Percentiles rank a stretch among this genome's conserved stretches.
phyloP scores from a whole-genome alignment of 2,888 invertebrate species.

The Ommatoiulus sabulosus region DNA sequence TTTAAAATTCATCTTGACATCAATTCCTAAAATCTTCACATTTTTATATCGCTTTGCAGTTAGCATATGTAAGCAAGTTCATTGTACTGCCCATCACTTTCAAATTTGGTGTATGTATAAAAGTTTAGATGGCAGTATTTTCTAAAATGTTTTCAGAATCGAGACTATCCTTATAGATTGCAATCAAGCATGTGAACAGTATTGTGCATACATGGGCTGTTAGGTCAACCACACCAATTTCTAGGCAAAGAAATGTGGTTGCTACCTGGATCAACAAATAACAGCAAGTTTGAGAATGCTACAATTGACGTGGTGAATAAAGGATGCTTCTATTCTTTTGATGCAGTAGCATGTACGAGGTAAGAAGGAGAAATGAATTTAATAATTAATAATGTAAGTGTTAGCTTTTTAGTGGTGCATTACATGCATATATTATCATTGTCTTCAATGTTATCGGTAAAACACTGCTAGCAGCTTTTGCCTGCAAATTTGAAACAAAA shows the following conservation, averaged over 20 bases:
- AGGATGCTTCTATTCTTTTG: conserved; percentile 69
- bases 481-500: too few species aligned
- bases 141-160: background rate
- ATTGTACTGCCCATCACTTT: background rate
- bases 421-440: too few species aligned
- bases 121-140: background rate
- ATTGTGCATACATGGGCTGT: background rate
- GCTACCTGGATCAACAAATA: conserved; percentile 20
- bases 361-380: conserved; percentile 59
- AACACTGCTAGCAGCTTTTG: too few species aligned
- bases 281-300: conserved; percentile 63
- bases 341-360: conserved; percentile 70
- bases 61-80: background rate
- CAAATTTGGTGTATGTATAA: too few species aligned
- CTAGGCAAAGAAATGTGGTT: background rate
- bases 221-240: background rate
- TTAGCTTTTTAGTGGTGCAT: too few species aligned
- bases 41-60: background rate
- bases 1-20: background rate
- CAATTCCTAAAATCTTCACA: background rate
- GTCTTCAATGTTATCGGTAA: too few species aligned
- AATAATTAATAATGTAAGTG: too few species aligned
- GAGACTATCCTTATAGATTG: background rate
- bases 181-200: background rate
- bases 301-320: conserved; percentile 69